These are phyloP conservation scores for Propsilocerus akamusi DNA, from an alignment of 1,140 invertebrate species.

Conservation along the genomic window DNA sequence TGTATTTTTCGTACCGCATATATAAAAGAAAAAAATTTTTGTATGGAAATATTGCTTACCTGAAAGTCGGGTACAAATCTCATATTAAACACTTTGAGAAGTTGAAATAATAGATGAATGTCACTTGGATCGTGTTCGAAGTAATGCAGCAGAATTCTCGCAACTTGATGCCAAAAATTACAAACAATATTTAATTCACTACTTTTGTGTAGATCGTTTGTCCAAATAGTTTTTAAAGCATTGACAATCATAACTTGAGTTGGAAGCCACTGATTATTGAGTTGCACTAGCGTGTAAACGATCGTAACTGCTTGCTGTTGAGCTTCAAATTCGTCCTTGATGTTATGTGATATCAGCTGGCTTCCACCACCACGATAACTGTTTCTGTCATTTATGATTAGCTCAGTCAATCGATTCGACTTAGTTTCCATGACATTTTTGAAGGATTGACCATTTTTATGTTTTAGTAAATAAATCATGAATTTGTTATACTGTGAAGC, in stretches of 20 bases:
- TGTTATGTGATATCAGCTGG: constrained; percentile 9
- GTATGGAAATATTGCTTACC: constrained; percentile 22
- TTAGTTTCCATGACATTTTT: constrained; percentile 52
- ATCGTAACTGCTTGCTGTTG: constrained; percentile 64
- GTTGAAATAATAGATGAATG: constrained; percentile 74
- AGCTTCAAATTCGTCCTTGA: constrained; percentile 37
- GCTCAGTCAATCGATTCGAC: constrained; percentile 30
- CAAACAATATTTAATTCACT: constrained; percentile 9
- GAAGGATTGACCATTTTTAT: constrained; percentile 59
- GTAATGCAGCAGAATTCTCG: constrained; percentile 74
- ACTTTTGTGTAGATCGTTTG: constrained; percentile 47
- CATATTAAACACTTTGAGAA: constrained; percentile 64
- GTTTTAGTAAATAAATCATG: constrained; percentile 60
- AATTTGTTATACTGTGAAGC: constrained; percentile 68
- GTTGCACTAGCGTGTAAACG: constrained; percentile 55
- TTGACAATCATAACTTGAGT: constrained; percentile 50
- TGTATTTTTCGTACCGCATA: too few species aligned
- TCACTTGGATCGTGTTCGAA: constrained; percentile 71
- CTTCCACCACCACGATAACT: constrained; percentile 25
- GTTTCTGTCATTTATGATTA: constrained; percentile 21
- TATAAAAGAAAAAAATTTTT: too few species aligned
- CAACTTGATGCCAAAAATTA: constrained; percentile 24
- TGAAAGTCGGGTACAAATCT: constrained; percentile 79
- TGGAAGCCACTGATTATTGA: constrained; percentile 64
- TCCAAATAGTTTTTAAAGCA: constrained; percentile 52